These are phyloP conservation scores for Anaspis maculata DNA, from an alignment of 2,888 invertebrate species.

Conservation along the genomic window DNA sequence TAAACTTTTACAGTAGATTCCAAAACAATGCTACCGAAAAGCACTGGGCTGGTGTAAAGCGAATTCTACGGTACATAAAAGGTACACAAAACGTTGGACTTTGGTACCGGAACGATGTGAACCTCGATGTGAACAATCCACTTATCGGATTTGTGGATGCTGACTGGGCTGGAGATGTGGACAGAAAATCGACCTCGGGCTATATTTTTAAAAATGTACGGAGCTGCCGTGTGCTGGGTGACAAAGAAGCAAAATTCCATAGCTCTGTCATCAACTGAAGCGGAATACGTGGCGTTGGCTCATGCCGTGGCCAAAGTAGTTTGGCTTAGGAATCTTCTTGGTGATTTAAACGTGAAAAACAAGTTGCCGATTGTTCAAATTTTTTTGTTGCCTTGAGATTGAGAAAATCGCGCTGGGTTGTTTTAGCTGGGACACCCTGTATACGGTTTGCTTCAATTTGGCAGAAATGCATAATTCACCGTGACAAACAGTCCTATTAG, in stretches of 20 bases:
- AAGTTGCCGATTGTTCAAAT: too few species aligned
- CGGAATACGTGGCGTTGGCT: constrained; percentile 30
- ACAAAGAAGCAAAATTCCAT: constrained; percentile 28
- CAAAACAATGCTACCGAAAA: constrained; percentile 8
- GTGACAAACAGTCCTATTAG: too few species aligned
- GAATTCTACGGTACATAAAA: constrained; percentile 17
- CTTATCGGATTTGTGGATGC: constrained; percentile 23
- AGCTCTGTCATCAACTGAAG: constrained; percentile 29
- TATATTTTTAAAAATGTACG: constrained; percentile 23
- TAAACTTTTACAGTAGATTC: constrained; percentile 12
- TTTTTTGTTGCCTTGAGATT: too few species aligned
- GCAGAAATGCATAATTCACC: too few species aligned
- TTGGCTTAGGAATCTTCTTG: constrained; percentile 24
- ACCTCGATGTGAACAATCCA: constrained; percentile 1
- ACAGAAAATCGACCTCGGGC: constrained; percentile 29
- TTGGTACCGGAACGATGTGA: too few species aligned
- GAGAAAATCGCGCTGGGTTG: too few species aligned
- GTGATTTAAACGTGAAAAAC: too few species aligned
- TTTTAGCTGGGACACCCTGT: too few species aligned
- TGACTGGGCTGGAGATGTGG: constrained; percentile 25
- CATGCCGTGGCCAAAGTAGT: constrained; percentile 19
- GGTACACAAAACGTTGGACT: constrained; percentile 7
- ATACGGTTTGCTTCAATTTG: too few species aligned
- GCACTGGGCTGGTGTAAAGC: constrained; percentile 13
- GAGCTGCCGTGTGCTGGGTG: constrained; percentile 25